Evolutionary conservation across 2,888 invertebrate species (phyloP), one percentile per base, ranked within the genome.

Genomic region (Cephus spinipes): DNA sequence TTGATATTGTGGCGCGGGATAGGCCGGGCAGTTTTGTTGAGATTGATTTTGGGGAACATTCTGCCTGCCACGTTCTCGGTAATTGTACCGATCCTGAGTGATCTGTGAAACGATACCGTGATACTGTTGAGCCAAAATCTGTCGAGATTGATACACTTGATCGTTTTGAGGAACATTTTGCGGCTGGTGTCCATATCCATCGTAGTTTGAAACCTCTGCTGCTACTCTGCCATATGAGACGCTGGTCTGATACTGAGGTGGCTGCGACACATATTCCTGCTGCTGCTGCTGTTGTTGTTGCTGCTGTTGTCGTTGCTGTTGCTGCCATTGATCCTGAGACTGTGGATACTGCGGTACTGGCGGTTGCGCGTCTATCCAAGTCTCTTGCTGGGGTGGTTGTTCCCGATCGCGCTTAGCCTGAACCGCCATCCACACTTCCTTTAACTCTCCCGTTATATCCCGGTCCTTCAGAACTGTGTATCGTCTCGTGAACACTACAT

Each of bases 381-480:
- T 89, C 78, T 90, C 90, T 77, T 87, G 87, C 77, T 89, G 90
- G 0, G 83, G 83, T 36, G 92, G 92, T 79, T 93, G 93, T 81
- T 94, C 94, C 68, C 93, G 83, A 79, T 94, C 94, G 75, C 93
- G 90, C 83, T 93, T 94, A 77, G 92, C 92, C 84, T 95, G 95
- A 3, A 95, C 95, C 0, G 95, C 94, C 31, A 94, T 94, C 95
- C 95, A 95, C 1, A 95, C 94, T 87, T 95, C 95, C 88, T 95
- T 95, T 33, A 95, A 90, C 88, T 95, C 95, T 0, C 95, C 96
- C 0, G 95, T 94, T 80, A 95, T 92, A 88, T 95, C 95, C 34
- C 95, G 92, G 86, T 95, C 95, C 85, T 94, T 94, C 40, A 95
- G 88, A 82, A 95, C 94, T 23, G 93, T 85, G 75, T 89, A 91